These are phyloP conservation scores for Epinephelus moara DNA, from an alignment of 2,113 vertebrate genomes.

Conservation along the genomic window DNA sequence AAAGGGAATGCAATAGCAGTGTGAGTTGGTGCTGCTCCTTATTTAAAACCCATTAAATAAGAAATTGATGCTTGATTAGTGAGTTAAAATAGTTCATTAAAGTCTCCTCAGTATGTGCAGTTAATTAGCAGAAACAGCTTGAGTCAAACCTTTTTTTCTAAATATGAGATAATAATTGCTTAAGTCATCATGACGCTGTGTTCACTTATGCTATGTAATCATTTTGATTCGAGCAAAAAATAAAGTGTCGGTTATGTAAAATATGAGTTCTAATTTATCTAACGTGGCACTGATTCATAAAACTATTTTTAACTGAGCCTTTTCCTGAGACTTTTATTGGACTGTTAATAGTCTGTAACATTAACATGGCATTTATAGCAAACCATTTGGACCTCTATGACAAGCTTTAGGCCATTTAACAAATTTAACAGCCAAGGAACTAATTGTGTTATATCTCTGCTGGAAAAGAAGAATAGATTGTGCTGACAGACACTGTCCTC, in stretches of 20 bases:
- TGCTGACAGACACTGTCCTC: background rate
- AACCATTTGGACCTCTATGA: slow-evolving; percentile 48
- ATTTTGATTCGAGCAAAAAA: slow-evolving; percentile 23
- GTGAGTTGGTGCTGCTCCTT: background rate
- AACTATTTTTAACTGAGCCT: slow-evolving; percentile 46
- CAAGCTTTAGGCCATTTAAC: slow-evolving; percentile 62
- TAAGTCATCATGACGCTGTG: slow-evolving; percentile 4
- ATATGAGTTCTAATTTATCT: slow-evolving; percentile 37
- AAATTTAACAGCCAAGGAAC: slow-evolving; percentile 34
- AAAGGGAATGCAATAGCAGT: slow-evolving; percentile 10
- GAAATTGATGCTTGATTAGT: slow-evolving; percentile 17
- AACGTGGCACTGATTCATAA: slow-evolving; percentile 49
- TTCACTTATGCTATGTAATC: slow-evolving; percentile 35
- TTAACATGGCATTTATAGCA: slow-evolving; percentile 55
- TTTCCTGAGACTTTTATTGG: slow-evolving; percentile 55
- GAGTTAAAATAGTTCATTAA: slow-evolving; percentile 15
- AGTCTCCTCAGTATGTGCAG: background rate
- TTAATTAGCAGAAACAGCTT: slow-evolving; percentile 33
- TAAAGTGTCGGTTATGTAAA: slow-evolving; percentile 16
- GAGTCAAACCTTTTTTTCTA: slow-evolving; percentile 6
- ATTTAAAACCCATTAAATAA: slow-evolving; percentile 45
- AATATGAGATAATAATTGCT: slow-evolving; percentile 20
- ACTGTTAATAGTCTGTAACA: slow-evolving; percentile 63
- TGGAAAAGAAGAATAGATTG: slow-evolving; percentile 2
- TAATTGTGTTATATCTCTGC: slow-evolving; percentile 26